Evolutionary conservation across 2,888 invertebrate species (phyloP).

Genomic region (Macrosiphum euphorbiae): DNA sequence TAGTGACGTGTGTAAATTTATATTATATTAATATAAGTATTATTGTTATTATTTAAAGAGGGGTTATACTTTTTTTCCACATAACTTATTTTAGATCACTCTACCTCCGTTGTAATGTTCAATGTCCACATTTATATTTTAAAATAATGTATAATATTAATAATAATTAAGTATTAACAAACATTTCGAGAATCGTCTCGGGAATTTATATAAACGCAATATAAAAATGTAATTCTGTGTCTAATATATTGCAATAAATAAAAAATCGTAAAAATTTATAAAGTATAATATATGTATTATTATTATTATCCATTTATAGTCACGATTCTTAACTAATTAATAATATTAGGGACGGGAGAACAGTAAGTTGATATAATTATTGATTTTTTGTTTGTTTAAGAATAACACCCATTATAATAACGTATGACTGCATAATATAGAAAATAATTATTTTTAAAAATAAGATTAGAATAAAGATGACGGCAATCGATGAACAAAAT

Average conservation of each 20-base stretch:
- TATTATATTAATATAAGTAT: background rate
- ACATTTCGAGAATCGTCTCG: background rate
- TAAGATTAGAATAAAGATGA: conserved; percentile 34
- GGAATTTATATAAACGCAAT: background rate
- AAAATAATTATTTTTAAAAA: background rate
- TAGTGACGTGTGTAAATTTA: background rate
- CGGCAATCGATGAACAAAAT: conserved; percentile 48
- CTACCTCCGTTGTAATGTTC: background rate
- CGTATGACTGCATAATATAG: background rate
- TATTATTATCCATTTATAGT: background rate
- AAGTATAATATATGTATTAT: background rate
- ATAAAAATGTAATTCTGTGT: background rate
- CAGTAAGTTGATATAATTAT: background rate
- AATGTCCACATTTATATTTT: background rate
- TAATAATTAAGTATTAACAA: background rate
- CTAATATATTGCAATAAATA: conserved; percentile 2
- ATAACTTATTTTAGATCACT: background rate
- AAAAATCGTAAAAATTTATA: background rate
- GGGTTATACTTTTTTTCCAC: background rate
- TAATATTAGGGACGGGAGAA: background rate
- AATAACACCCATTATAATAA: background rate
- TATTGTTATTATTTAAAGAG: background rate
- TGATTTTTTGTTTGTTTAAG: conserved; percentile 1
- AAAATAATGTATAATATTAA: background rate
- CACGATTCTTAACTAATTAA: background rate